phyloP scores from a whole-genome alignment of 2,888 invertebrate genomes.

The Scrobipalpa atriplicella region DNA sequence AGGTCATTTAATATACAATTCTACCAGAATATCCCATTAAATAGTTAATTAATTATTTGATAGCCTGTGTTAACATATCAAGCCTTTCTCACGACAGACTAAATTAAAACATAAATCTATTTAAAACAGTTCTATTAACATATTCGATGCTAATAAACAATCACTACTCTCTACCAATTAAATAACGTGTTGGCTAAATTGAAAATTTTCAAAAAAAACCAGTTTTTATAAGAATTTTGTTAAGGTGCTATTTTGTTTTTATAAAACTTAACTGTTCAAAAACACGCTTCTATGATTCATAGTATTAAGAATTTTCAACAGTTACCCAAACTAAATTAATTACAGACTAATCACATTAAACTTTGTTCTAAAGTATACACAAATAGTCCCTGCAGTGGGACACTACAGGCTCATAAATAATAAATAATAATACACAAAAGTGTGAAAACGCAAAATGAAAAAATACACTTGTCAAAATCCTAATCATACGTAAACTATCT shows the following conservation, averaged over 20 bases:
- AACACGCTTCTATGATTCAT: too few species aligned
- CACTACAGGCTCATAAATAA: too few species aligned
- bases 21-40: background rate
- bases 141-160: slow-evolving; percentile 42
- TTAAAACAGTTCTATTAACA: slow-evolving; percentile 35
- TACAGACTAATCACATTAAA: too few species aligned
- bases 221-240: slow-evolving; percentile 35
- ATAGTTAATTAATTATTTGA: background rate
- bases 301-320: too few species aligned
- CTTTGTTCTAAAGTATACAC: too few species aligned
- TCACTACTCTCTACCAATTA: slow-evolving; percentile 51
- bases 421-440: too few species aligned
- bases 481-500: too few species aligned
- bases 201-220: slow-evolving; percentile 61
- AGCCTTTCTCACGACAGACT: slow-evolving; percentile 15
- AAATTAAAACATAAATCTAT: slow-evolving; percentile 39
- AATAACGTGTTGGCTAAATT: slow-evolving; percentile 57
- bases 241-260: slow-evolving; percentile 32
- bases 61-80: background rate
- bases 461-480: too few species aligned
- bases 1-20: background rate
- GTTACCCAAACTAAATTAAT: too few species aligned
- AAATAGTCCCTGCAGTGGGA: too few species aligned
- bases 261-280: background rate
- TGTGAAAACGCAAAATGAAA: too few species aligned